Base-by-base conservation (phyloP, 2,888 invertebrate species). In the Clostera curtula region DNA sequence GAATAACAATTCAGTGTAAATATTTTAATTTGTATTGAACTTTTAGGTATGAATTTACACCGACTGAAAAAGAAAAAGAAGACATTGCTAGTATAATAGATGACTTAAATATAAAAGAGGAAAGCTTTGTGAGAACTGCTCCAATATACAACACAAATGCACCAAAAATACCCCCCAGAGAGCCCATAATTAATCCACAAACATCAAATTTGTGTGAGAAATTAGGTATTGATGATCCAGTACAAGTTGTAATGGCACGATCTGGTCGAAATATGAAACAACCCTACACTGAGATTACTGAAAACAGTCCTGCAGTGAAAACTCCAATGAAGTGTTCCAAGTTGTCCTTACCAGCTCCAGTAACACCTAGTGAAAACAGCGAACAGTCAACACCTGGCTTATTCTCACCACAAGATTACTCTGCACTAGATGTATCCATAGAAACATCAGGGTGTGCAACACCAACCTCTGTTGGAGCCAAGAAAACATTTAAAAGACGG, bases 211-310 rank as follows among this genome's bases (percentile, higher is more conserved):
- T 93, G 20, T 93, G 93, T 67, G 84, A 89, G 23, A 85, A 66
- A 36, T 65, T 93, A 18, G 88, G 89, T 0, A 88, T 97, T 29
- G 92, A 92, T 60, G 96, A 97, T 76, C 97, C 97, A 0, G 71
- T 93, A 7, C 86, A 86, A 40, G 73, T 92, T 17, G 64, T 91
- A 1, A 63, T 88, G 63, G 68, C 86, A 7, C 65, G 86, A 31
- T 66, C 65, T 11, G 86, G 87, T 1, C 67, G 84, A 34, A 64
- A 57, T 13, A 70, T 83, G 64, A 65, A 48, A 40, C 36, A 61
- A 35, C 56, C 65, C 0, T 32, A 27, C 34, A 29, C 29, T 24
- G 40, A 43, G 23, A 32, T 31, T 7, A 25, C 27, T 15, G 26
- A 19, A 16, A 23, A 28, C 25, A 39, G 32, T 26, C 25, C 36